Conservation (phyloP, 2,888 invertebrate species). For the Gastrophysa polygoni region DNA sequence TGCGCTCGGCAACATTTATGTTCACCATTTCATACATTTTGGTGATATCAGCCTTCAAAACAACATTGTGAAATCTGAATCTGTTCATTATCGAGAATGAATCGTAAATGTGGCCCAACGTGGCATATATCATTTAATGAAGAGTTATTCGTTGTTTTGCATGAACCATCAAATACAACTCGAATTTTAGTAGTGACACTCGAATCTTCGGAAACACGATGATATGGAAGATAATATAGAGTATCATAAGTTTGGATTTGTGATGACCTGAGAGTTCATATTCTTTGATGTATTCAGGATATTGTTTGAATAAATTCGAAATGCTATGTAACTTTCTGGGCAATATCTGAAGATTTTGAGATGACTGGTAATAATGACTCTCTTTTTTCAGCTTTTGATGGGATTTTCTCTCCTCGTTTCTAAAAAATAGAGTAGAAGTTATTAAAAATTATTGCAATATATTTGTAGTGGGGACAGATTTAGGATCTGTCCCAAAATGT, state of each 20-base stretch:
- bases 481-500: too few relatives aligned
- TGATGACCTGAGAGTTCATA: constrained; percentile 28
- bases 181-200: constrained; percentile 31
- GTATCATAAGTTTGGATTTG: background rate
- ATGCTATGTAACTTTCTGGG: too few relatives aligned
- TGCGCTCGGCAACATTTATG: background rate
- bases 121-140: constrained; percentile 20
- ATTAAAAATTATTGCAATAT: too few relatives aligned
- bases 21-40: constrained; percentile 20
- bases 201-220: constrained; percentile 20
- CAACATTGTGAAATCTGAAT: constrained; percentile 11
- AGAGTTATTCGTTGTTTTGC: constrained; percentile 19
- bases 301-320: constrained; percentile 6
- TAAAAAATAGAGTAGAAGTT: too few relatives aligned
- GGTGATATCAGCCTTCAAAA: constrained; percentile 13
- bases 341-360: too few relatives aligned
- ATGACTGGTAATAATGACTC: too few relatives aligned
- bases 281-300: constrained; percentile 4
- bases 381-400: too few relatives aligned
- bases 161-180: constrained; percentile 28
- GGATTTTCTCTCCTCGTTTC: too few relatives aligned
- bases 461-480: too few relatives aligned
- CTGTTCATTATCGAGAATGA: constrained; percentile 16
- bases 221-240: constrained; percentile 32
- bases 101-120: constrained; percentile 22